These are phyloP conservation scores for Platalea minor DNA, from an alignment of 2,797 vertebrate species.

Conservation along the genomic window DNA sequence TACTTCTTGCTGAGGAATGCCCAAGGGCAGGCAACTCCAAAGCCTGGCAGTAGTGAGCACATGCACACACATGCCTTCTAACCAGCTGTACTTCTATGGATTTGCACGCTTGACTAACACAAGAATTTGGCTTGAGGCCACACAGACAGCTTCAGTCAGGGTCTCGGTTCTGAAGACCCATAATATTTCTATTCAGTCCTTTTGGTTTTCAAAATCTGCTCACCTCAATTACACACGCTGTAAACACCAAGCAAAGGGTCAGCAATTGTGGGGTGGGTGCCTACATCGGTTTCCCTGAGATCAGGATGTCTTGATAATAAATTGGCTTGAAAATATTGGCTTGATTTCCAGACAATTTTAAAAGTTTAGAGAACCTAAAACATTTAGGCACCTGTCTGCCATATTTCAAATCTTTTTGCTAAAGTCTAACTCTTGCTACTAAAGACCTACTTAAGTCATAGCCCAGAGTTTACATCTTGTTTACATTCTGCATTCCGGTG, in stretches of 20 bases:
- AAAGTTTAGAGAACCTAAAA: background rate
- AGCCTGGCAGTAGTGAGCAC: background rate
- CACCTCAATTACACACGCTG: too few relatives aligned
- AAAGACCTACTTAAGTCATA: background rate
- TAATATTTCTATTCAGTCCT: background rate
- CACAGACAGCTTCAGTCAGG: accelerated
- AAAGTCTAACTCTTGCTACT: background rate
- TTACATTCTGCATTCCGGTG: background rate
- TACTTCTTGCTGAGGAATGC: background rate
- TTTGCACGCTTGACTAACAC: background rate
- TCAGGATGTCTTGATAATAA: background rate
- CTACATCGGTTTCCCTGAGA: background rate
- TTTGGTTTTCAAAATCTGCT: background rate
- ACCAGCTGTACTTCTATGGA: background rate
- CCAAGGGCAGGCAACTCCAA: background rate
- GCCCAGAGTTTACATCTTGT: background rate
- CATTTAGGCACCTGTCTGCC: background rate
- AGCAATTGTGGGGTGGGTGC: background rate
- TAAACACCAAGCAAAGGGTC: background rate
- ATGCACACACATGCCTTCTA: background rate
- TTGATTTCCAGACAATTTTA: background rate
- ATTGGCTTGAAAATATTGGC: background rate
- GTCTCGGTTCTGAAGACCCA: background rate
- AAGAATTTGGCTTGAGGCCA: background rate
- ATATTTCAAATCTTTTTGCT: background rate